Evolutionary conservation across 2,888 invertebrate genomes (phyloP), one percentile per base, ranked within the genome.

Genomic region (Masnerella sp.): DNA sequence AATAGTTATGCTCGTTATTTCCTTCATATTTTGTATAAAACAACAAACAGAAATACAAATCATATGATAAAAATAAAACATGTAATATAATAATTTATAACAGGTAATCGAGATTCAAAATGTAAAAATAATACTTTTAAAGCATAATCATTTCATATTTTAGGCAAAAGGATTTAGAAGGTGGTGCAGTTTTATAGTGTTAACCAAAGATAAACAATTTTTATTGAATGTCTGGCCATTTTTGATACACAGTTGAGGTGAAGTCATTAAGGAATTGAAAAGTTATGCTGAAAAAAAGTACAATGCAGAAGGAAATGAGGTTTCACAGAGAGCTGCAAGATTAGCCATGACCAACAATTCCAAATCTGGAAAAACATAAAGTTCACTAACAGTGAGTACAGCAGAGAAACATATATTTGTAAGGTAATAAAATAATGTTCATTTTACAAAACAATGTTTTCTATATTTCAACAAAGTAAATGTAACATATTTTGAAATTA

Each of bases 161-260:
- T 36, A 87, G 87, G 96, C 97, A 0, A 90, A 97, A 54, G 98
- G 98, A 0, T 93, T 96, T 78, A 92, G 94, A 82, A 90, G 96
- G 74, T 93, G 95, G 88, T 98, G 96, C 87, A 95, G 96, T 52
- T 93, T 97, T 76, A 91, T 96, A 12, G 92, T 96, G 8, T 90
- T 97, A 0, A 96, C 96, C 94, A 93, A 93, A 86, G 96, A 96
- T 84, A 95, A 96, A 81, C 90, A 90, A 83, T 92, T 94, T 86
- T 90, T 94, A 65, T 87, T 96, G 14, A 95, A 94, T 81, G 92
- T 93, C 17, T 94, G 94, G 88, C 92, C 94, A 0, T 91, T 94
- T 82, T 88, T 95, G 8, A 93, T 95, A 4, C 91, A 93, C 77
- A 93, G 93, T 82, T 89, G 96, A 82, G 85, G 91, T 85, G 91